phyloP scores from a whole-genome alignment of 1,140 invertebrate species.

The Homarus americanus region DNA sequence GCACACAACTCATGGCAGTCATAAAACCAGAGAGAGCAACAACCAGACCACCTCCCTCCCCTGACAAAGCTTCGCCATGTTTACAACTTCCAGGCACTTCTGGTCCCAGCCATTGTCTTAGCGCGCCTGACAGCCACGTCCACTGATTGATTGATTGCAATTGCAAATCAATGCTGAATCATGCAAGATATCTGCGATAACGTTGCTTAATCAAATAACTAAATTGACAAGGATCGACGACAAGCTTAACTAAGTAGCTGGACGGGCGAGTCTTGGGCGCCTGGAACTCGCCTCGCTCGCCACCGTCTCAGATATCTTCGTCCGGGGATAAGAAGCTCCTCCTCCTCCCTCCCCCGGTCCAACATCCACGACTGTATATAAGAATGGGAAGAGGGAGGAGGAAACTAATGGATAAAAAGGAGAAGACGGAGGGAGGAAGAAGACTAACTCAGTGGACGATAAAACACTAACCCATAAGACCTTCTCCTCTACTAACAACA shows the following conservation, averaged over 20 bases:
- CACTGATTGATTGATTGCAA: conserved; percentile 37
- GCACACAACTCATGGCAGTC: not conserved
- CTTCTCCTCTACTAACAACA: no score
- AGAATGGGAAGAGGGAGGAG: not conserved
- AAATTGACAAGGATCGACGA: conserved; percentile 60
- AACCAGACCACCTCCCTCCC: not conserved
- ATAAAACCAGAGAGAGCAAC: not conserved
- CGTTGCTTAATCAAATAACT: conserved; percentile 63
- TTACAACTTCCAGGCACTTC: not conserved
- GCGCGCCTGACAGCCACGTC: conserved; percentile 14
- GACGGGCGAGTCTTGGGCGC: not conserved
- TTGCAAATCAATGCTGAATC: conserved; percentile 63
- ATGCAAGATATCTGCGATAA: conserved; percentile 61
- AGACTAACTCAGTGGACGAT: no score
- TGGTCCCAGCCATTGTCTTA: not conserved
- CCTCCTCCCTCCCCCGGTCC: no score
- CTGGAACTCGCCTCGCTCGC: not conserved
- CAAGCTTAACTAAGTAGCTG: conserved; percentile 49
- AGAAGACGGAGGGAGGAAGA: no score
- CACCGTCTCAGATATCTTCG: not conserved
- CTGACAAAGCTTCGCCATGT: not conserved
- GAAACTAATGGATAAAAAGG: not conserved
- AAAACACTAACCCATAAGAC: no score
- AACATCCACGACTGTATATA: no score
- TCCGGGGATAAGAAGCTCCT: no score